phyloP scores from a whole-genome alignment of 2,888 invertebrate species.

The Rutpela maculata region DNA sequence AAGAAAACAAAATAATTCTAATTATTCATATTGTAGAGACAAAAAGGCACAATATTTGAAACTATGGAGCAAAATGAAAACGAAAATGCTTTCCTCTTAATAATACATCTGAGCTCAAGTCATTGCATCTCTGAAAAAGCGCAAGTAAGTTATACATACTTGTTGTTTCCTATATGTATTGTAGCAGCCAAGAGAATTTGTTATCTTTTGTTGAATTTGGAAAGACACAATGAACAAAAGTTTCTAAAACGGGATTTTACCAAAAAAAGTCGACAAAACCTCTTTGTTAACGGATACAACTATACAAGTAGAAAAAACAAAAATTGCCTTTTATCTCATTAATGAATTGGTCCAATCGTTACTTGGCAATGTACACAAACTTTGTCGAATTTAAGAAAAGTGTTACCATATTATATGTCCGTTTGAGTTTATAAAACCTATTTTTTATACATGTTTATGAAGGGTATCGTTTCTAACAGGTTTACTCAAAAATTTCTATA shows the following conservation, averaged over 20 bases:
- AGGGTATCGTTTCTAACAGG: too few relatives aligned
- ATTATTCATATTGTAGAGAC: too few relatives aligned
- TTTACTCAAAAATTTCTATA: too few relatives aligned
- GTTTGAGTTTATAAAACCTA: too few relatives aligned
- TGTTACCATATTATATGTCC: too few relatives aligned
- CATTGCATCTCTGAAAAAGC: slow-evolving; percentile 9
- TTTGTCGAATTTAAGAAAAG: neutral
- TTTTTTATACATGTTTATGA: too few relatives aligned
- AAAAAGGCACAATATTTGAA: too few relatives aligned
- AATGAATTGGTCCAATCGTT: slow-evolving; percentile 13
- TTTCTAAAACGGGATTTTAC: slow-evolving; percentile 27
- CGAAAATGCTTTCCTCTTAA: neutral
- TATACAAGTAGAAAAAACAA: neutral
- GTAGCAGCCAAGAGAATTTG: slow-evolving; percentile 9
- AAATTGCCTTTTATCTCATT: slow-evolving; percentile 10
- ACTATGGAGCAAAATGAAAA: too few relatives aligned
- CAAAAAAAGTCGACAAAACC: neutral
- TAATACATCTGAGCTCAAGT: neutral
- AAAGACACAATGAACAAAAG: slow-evolving; percentile 21
- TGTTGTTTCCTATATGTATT: slow-evolving; percentile 28
- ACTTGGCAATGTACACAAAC: neutral
- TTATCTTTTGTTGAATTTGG: slow-evolving; percentile 31
- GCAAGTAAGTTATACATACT: slow-evolving; percentile 25
- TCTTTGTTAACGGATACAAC: slow-evolving; percentile 12
- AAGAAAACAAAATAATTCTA: too few relatives aligned